A percentile compares a stretch with the other conserved stretches of the same genome.
phyloP scores from a whole-genome alignment of 1,140 invertebrate species.

The Tetragonula clypearis region DNA sequence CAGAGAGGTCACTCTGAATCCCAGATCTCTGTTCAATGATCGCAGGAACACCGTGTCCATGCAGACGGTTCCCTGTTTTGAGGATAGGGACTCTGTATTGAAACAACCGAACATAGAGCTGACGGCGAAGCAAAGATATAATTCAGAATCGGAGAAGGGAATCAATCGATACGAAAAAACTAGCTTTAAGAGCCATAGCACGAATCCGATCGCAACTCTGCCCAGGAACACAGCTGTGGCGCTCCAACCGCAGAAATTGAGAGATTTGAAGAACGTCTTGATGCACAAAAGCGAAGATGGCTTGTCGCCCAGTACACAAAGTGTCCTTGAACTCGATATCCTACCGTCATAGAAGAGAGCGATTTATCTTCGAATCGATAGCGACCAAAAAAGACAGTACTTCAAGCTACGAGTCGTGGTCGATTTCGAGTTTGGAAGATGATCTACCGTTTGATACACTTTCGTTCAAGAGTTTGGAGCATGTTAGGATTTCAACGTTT shows the following conservation, averaged over 20 bases:
- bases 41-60: constrained; percentile 77
- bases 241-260: constrained; percentile 64
- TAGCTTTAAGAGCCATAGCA: constrained; percentile 65
- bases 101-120: constrained; percentile 48
- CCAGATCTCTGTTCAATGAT: constrained; percentile 75
- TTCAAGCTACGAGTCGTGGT: neutral
- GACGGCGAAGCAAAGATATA: constrained; percentile 72
- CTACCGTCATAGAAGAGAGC: constrained; percentile 76
- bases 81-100: constrained; percentile 67
- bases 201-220: constrained; percentile 78
- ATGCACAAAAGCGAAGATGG: constrained; percentile 74
- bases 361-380: neutral
- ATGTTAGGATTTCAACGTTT: too few species aligned
- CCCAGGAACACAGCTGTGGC: constrained; percentile 69
- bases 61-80: constrained; percentile 75
- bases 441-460: neutral
- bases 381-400: neutral
- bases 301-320: constrained; percentile 64
- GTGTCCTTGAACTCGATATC: constrained; percentile 77
- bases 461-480: too few species aligned
- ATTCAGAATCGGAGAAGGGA: constrained; percentile 78
- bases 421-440: too few species aligned
- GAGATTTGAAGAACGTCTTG: constrained; percentile 68
- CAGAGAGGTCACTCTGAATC: constrained; percentile 78
- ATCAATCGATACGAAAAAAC: constrained; percentile 67